Evolutionary conservation across 1,140 invertebrate species (phyloP).

Genomic region (Psix sp.): DNA sequence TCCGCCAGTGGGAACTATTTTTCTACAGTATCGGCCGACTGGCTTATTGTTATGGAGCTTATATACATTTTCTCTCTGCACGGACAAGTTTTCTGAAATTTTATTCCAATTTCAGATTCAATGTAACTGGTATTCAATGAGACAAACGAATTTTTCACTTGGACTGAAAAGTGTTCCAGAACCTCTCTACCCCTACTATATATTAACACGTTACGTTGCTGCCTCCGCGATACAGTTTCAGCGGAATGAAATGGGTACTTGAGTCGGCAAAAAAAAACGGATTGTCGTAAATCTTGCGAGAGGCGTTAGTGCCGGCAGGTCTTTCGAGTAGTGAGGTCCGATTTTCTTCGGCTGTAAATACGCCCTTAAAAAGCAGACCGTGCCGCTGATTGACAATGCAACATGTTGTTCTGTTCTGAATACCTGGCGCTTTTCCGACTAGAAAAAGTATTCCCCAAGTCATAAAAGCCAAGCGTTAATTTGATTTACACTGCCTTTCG

Average conservation of each 20-base stretch:
- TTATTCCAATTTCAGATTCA: no score
- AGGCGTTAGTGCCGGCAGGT: slow-evolving; percentile 60
- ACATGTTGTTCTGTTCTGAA: slow-evolving; percentile 59
- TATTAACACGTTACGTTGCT: slow-evolving; percentile 64
- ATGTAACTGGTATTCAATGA: background rate
- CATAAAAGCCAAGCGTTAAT: slow-evolving; percentile 31
- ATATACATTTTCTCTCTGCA: background rate
- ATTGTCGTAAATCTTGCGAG: slow-evolving; percentile 68
- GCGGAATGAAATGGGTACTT: slow-evolving; percentile 67
- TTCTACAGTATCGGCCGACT: slow-evolving; percentile 5
- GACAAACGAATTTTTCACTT: background rate
- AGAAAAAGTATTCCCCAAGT: slow-evolving; percentile 2
- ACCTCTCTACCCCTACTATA: slow-evolving; percentile 21
- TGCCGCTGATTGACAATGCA: slow-evolving; percentile 64
- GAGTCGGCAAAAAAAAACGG: slow-evolving; percentile 67
- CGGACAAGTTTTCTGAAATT: no score
- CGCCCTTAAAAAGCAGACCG: slow-evolving; percentile 60
- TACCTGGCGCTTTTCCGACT: slow-evolving; percentile 6
- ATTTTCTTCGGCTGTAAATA: slow-evolving; percentile 75
- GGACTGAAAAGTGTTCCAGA: slow-evolving; percentile 12
- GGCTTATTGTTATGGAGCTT: background rate
- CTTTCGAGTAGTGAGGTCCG: slow-evolving; percentile 70
- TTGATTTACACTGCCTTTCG: slow-evolving; percentile 31
- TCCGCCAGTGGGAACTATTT: slow-evolving; percentile 5
- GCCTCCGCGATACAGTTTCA: slow-evolving; percentile 54